These are phyloP conservation scores for Nezara viridula DNA, from an alignment of 2,888 invertebrate genomes.

Conservation along the genomic window DNA sequence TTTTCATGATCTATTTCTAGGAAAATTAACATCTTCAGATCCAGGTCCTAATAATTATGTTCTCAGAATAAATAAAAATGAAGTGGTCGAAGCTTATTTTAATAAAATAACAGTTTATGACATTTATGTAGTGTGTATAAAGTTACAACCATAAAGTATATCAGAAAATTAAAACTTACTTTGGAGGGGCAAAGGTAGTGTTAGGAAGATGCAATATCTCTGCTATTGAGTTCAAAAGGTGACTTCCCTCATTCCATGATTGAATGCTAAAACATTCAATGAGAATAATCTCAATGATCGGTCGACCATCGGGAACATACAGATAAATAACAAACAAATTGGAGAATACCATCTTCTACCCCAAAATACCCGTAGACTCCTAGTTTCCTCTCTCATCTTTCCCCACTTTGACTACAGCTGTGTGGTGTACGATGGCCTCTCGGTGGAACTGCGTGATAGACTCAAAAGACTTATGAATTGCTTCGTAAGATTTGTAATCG, in stretches of 20 bases:
- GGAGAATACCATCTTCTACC: too few relatives aligned
- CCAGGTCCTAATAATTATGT: too few relatives aligned
- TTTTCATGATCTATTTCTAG: too few relatives aligned
- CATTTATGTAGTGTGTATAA: background rate
- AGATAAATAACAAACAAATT: too few relatives aligned
- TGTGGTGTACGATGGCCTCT: too few relatives aligned
- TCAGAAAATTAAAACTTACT: constrained; percentile 70
- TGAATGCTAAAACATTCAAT: constrained; percentile 71
- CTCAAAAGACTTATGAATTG: too few relatives aligned
- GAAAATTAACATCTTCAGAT: too few relatives aligned
- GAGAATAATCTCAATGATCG: background rate
- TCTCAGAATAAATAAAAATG: background rate
- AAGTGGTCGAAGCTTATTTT: background rate
- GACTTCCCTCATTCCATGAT: constrained; percentile 81
- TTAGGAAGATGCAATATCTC: constrained; percentile 79
- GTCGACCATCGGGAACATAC: background rate
- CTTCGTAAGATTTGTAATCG: too few relatives aligned
- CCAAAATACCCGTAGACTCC: too few relatives aligned
- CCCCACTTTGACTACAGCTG: too few relatives aligned
- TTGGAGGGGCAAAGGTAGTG: constrained; percentile 75
- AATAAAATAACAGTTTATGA: background rate
- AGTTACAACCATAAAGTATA: background rate
- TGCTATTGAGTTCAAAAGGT: constrained; percentile 77
- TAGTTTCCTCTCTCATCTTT: too few relatives aligned
- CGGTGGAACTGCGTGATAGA: too few relatives aligned